Evolutionary conservation across 2,888 invertebrate species (phyloP).

Genomic region (Tanytarsus gracilentus): DNA sequence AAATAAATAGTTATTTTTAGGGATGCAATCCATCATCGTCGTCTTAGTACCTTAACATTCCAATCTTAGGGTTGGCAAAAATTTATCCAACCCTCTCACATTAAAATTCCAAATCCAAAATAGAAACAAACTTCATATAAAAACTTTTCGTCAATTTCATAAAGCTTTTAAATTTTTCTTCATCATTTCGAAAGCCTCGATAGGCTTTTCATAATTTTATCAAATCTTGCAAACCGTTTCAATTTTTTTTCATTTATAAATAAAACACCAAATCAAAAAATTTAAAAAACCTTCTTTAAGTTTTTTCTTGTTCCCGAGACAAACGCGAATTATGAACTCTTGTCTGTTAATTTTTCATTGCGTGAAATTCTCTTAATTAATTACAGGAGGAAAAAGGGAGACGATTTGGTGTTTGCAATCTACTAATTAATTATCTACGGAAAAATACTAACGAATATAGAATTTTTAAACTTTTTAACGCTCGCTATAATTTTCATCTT

Average conservation of each 20-base stretch:
- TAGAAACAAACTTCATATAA: too few relatives aligned
- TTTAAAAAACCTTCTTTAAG: not conserved
- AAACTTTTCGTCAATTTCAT: too few relatives aligned
- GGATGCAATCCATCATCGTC: too few relatives aligned
- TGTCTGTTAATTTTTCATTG: not conserved
- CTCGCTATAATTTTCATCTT: constrained; percentile 21
- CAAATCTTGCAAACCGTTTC: not conserved
- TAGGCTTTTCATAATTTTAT: too few relatives aligned
- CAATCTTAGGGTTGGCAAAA: too few relatives aligned
- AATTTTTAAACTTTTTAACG: constrained; percentile 25
- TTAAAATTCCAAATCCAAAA: too few relatives aligned
- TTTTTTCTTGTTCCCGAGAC: not conserved
- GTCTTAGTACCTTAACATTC: not conserved
- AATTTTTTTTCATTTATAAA: not conserved
- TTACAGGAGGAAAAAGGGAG: not conserved
- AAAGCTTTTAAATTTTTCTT: too few relatives aligned
- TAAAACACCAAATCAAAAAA: not conserved
- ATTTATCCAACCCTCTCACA: too few relatives aligned
- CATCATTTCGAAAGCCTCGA: too few relatives aligned
- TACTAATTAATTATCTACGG: constrained; percentile 3
- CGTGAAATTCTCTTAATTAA: not conserved
- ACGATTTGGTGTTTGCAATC: not conserved
- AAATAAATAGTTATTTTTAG: not conserved
- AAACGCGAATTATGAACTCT: not conserved
- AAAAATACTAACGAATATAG: constrained; percentile 28